Evolutionary conservation across 2,113 vertebrate species (phyloP).

Genomic region (Sterna hirundo): DNA sequence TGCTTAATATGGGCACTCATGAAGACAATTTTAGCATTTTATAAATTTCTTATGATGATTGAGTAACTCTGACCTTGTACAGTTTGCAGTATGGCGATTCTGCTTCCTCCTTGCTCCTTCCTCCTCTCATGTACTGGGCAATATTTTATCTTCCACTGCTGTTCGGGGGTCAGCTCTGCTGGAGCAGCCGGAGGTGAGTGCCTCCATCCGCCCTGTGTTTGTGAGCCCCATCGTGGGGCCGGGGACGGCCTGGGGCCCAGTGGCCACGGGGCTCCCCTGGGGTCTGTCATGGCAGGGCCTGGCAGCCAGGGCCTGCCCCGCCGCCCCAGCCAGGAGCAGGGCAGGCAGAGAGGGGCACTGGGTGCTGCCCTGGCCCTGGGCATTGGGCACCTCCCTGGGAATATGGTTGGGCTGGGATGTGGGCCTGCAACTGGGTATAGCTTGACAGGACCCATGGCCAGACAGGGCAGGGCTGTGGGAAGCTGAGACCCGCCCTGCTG

Average conservation of each 20-base stretch:
- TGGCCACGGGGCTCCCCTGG: neutral
- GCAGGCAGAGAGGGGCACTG: rapidly evolving
- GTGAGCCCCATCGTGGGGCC: rapidly evolving
- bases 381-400: no score
- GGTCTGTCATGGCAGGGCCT: neutral
- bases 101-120: neutral
- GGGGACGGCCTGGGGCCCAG: no score
- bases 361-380: rapidly evolving
- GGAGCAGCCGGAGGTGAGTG: rapidly evolving
- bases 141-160: neutral
- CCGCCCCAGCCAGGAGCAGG: neutral
- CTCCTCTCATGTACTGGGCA: rapidly evolving
- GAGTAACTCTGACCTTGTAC: neutral
- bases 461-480: no score
- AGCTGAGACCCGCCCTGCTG: neutral
- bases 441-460: neutral
- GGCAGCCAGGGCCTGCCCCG: no score
- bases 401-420: rapidly evolving
- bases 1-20: neutral
- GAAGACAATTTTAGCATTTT: neutral
- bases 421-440: neutral
- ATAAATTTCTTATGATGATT: neutral
- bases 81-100: neutral
- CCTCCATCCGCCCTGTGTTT: neutral
- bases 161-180: rapidly evolving